Percentiles rank a stretch among this genome's conserved stretches.
Conservation (phyloP, 2,888 invertebrate genomes). For the Caenorhabditis sp. region DNA sequence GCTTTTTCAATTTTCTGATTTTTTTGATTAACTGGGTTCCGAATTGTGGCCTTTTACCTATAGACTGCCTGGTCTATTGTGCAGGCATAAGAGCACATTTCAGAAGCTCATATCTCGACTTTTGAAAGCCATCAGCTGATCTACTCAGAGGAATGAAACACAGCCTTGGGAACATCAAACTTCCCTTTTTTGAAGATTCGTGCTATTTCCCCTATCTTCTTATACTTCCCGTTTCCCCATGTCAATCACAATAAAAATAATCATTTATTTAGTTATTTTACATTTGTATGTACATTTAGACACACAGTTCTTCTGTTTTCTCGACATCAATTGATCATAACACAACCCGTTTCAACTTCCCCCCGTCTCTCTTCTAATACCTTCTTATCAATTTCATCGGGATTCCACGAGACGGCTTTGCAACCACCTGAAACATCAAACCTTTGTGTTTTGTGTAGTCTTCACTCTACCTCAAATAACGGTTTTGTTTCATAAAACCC, state of each 20-base stretch:
- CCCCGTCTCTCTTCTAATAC: not conserved
- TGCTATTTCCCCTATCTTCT: not conserved
- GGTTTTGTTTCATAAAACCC: slow-evolving; percentile 40
- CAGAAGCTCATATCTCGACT: too few relatives aligned
- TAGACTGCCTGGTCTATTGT: too few relatives aligned
- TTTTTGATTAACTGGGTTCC: too few relatives aligned
- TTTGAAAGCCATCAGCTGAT: too few relatives aligned
- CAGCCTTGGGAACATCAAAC: too few relatives aligned
- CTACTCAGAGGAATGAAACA: too few relatives aligned
- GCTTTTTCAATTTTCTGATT: too few relatives aligned
- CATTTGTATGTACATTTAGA: slow-evolving; percentile 14
- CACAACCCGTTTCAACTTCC: slow-evolving; percentile 30
- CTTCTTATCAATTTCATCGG: slow-evolving; percentile 45
- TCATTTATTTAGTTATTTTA: slow-evolving; percentile 16
- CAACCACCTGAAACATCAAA: slow-evolving; percentile 37
- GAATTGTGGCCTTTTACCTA: too few relatives aligned
- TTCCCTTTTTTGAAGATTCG: too few relatives aligned
- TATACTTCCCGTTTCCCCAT: not conserved
- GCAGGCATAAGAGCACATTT: too few relatives aligned
- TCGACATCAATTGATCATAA: slow-evolving; percentile 4
- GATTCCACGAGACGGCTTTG: slow-evolving; percentile 49
- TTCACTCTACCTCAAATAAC: slow-evolving; percentile 29
- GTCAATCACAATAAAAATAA: not conserved
- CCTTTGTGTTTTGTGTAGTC: not conserved
- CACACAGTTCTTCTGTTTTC: not conserved